A percentile compares a stretch with the other conserved stretches of the same genome.
phyloP scores from a whole-genome alignment of 2,113 vertebrate species.

The Brachionichthys hirsutus region DNA sequence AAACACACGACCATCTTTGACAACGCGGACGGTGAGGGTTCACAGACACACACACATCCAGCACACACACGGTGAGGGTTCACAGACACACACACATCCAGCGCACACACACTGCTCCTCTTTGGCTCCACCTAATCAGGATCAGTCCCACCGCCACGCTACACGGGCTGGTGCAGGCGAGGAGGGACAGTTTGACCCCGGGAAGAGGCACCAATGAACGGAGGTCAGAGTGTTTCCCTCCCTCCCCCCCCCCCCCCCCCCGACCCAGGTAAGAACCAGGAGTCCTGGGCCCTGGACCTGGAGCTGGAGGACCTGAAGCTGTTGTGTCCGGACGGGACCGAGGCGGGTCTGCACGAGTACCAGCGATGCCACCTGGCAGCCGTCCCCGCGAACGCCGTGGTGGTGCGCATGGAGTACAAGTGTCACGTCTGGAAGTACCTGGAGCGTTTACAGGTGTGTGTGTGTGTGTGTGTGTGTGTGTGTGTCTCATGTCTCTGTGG shows the following conservation, averaged over 20 bases:
- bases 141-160: slow-evolving; percentile 70
- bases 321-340: slow-evolving; percentile 77
- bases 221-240: slow-evolving; percentile 31
- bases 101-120: slow-evolving; percentile 34
- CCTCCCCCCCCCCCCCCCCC: neutral
- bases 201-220: slow-evolving; percentile 47
- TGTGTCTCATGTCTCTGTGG: slow-evolving; percentile 23
- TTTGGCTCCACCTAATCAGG: slow-evolving; percentile 68
- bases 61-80: slow-evolving; percentile 59
- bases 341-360: slow-evolving; percentile 65
- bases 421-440: slow-evolving; percentile 81
- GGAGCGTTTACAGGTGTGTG: slow-evolving; percentile 78
- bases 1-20: slow-evolving; percentile 81
- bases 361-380: slow-evolving; percentile 76
- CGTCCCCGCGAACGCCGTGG: slow-evolving; percentile 77
- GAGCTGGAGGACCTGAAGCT: slow-evolving; percentile 82
- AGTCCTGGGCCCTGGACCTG: slow-evolving; percentile 81
- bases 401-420: slow-evolving; percentile 78
- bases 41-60: too few relatives aligned
- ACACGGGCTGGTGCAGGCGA: slow-evolving; percentile 39
- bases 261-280: slow-evolving; percentile 77
- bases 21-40: slow-evolving; percentile 75
- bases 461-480: neutral
- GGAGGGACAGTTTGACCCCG: slow-evolving; percentile 40
- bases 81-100: too few relatives aligned